phyloP scores from a whole-genome alignment of 2,797 vertebrate genomes.

The Anableps anableps region DNA sequence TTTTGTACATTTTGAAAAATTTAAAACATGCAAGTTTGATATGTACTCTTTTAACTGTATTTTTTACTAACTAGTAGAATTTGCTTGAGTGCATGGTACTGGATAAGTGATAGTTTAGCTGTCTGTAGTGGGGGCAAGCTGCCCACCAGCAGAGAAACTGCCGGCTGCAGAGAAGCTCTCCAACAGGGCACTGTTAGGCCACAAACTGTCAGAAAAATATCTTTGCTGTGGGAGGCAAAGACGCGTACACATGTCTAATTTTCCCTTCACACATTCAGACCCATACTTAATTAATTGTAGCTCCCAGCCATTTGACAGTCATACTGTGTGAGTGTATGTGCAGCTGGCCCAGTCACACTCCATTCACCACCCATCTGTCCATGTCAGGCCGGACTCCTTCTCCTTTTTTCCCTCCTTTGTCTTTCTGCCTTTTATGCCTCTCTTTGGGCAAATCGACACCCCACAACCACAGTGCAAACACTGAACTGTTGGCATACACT shows the following conservation, averaged over 20 bases:
- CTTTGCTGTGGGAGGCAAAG: constrained; percentile 51
- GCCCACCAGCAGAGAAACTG: constrained; percentile 26
- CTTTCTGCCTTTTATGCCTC: constrained; percentile 13
- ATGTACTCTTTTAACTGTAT: neutral
- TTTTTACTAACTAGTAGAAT: neutral
- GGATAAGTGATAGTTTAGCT: constrained; percentile 11
- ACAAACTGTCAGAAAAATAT: constrained; percentile 53
- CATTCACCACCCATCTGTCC: constrained; percentile 78
- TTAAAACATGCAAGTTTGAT: neutral
- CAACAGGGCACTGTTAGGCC: constrained; percentile 45
- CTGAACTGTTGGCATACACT: constrained; percentile 42
- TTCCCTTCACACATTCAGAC: constrained; percentile 65
- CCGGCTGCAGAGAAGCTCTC: constrained; percentile 43
- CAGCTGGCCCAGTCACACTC: constrained; percentile 79
- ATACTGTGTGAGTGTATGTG: constrained; percentile 70
- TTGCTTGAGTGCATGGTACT: constrained; percentile 8
- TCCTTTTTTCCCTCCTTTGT: constrained; percentile 24
- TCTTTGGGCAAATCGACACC: constrained; percentile 47
- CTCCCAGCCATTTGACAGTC: constrained; percentile 76
- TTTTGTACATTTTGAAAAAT: neutral
- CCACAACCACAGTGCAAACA: constrained; percentile 24
- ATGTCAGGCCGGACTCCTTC: constrained; percentile 63
- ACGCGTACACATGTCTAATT: constrained; percentile 55
- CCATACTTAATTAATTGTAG: constrained; percentile 78
- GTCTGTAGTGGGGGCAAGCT: constrained; percentile 22